phyloP scores from a whole-genome alignment of 2,113 vertebrate species.

The Jaculus jaculus region DNA sequence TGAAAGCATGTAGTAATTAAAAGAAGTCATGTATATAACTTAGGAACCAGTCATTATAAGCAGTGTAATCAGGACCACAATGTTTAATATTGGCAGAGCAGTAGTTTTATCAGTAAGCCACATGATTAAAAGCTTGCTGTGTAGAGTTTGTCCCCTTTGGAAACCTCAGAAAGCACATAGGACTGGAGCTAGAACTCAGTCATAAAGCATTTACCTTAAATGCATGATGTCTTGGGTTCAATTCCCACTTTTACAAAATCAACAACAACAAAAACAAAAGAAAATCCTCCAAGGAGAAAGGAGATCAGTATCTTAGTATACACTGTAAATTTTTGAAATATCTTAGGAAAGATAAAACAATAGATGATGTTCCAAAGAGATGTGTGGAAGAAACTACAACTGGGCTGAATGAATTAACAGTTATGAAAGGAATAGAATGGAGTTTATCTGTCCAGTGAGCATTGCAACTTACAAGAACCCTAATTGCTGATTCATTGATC shows the following conservation, averaged over 20 bases:
- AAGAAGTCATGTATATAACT: constrained; percentile 36
- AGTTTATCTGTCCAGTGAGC: background rate
- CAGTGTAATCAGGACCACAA: background rate
- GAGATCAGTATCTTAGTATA: background rate
- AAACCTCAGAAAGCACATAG: background rate
- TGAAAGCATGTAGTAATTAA: background rate
- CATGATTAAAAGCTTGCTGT: background rate
- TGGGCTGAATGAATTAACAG: background rate
- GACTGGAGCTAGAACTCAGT: background rate
- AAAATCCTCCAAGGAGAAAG: background rate
- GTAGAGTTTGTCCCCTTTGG: background rate
- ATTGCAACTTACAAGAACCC: background rate
- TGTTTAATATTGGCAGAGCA: constrained; percentile 34
- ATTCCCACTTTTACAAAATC: no score
- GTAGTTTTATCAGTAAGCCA: background rate
- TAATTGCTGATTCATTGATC: background rate
- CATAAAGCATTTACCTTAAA: no score
- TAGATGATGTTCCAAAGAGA: background rate
- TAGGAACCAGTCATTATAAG: background rate
- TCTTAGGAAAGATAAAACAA: background rate
- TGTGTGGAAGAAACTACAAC: background rate
- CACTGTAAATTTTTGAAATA: background rate
- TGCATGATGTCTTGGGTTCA: no score
- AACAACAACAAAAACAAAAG: background rate
- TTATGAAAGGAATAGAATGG: background rate